Conservation (phyloP, 2,113 vertebrate species). For the Podiceps cristatus region DNA sequence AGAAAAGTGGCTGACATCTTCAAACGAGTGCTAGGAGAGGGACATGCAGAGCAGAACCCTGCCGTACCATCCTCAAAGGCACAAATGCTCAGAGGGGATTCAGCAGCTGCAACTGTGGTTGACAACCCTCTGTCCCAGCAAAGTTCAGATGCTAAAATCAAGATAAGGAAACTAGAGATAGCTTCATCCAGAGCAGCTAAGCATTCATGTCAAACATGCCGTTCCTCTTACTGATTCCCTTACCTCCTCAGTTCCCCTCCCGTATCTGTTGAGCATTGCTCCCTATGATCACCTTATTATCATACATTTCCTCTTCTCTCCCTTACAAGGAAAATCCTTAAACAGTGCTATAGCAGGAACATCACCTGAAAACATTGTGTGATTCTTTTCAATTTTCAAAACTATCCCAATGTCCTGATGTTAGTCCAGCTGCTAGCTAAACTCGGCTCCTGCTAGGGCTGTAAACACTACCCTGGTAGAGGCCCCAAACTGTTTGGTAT, state of each 20-base stretch:
- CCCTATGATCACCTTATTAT: background rate
- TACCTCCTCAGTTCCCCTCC: background rate
- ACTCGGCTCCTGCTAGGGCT: background rate
- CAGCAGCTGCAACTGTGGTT: background rate
- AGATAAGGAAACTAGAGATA: background rate
- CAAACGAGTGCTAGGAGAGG: background rate
- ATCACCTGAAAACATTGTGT: background rate
- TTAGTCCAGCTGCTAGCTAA: background rate
- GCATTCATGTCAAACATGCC: background rate
- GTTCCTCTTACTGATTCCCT: background rate
- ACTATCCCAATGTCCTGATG: background rate
- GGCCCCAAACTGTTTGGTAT: background rate
- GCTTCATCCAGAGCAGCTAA: background rate
- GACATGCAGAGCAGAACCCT: background rate
- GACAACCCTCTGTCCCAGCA: background rate
- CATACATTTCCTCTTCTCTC: background rate
- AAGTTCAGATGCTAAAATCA: background rate
- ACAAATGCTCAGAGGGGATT: background rate
- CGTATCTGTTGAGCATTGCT: background rate
- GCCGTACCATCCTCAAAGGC: background rate
- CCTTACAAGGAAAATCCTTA: background rate
- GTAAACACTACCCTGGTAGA: accelerated
- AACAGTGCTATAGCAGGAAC: background rate
- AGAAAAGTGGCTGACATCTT: background rate
- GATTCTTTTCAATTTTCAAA: background rate